These are phyloP conservation scores for Lepetodrilus schrolli DNA, from an alignment of 2,888 invertebrate genomes.

Conservation along the genomic window DNA sequence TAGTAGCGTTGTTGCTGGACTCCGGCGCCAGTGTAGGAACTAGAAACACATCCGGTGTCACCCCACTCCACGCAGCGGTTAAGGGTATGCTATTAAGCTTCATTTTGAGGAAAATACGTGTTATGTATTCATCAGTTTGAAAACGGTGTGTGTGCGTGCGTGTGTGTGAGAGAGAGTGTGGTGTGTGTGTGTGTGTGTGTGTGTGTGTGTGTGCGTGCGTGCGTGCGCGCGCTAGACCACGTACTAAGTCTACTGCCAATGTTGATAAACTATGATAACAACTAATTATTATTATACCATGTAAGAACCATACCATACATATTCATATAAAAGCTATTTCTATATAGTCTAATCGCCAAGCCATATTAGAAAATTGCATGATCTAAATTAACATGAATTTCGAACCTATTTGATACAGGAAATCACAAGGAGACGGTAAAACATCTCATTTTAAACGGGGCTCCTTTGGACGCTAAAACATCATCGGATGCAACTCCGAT, in stretches of 20 bases:
- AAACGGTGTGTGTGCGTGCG: neutral
- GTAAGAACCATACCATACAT: no score
- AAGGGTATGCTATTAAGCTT: slow-evolving; percentile 1
- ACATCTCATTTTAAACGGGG: slow-evolving; percentile 58
- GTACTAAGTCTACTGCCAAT: no score
- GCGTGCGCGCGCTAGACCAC: neutral
- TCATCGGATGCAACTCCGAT: slow-evolving; percentile 50
- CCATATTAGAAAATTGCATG: no score
- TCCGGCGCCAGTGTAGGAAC: slow-evolving; percentile 25
- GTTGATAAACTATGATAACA: no score
- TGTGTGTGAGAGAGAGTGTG: neutral
- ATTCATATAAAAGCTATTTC: no score
- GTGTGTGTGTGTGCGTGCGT: neutral
- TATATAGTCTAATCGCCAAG: no score
- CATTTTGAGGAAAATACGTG: neutral
- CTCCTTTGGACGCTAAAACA: slow-evolving; percentile 54
- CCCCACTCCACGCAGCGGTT: slow-evolving; percentile 32
- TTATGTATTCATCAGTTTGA: neutral
- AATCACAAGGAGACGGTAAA: slow-evolving; percentile 58
- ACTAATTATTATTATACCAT: no score
- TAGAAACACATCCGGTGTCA: neutral
- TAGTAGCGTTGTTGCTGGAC: slow-evolving; percentile 25
- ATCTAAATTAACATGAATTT: no score
- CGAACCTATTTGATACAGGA: slow-evolving; percentile 41
- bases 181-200: slow-evolving; percentile 18